phyloP scores from a whole-genome alignment of 2,797 vertebrate species.

The Phaenicophaeus curvirostris region DNA sequence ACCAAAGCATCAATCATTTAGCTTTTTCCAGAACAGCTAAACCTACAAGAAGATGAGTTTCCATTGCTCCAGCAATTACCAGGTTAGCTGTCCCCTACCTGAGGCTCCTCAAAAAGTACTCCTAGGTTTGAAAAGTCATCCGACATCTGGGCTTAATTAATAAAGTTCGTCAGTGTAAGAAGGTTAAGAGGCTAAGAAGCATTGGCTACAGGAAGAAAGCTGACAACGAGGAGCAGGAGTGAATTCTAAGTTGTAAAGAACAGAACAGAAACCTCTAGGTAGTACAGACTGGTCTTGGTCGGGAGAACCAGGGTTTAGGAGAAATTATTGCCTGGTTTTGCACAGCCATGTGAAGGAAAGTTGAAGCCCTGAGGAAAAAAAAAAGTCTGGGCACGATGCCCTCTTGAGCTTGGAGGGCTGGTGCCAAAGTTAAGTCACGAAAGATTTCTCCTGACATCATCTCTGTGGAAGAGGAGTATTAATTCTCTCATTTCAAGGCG shows the following conservation, averaged over 20 bases:
- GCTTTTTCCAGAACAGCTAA: background rate
- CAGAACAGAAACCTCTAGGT: background rate
- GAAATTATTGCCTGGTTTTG: slow-evolving; percentile 12
- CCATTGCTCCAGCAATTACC: background rate
- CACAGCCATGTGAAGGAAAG: slow-evolving; percentile 22
- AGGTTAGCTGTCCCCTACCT: background rate
- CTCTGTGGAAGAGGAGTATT: background rate
- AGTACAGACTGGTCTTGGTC: slow-evolving; percentile 14
- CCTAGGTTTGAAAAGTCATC: background rate
- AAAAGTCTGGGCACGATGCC: slow-evolving; percentile 25
- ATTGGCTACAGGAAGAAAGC: background rate
- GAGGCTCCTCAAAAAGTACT: background rate
- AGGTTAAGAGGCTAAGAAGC: background rate
- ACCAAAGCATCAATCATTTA: background rate
- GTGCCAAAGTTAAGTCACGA: slow-evolving; percentile 33
- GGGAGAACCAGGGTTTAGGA: slow-evolving; percentile 35
- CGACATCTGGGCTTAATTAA: background rate
- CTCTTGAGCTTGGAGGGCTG: slow-evolving; percentile 31
- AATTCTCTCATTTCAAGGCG: background rate
- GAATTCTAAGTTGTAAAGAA: background rate
- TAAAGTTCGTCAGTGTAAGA: background rate
- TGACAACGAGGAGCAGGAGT: background rate
- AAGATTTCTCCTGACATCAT: slow-evolving; percentile 25
- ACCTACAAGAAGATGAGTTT: rapidly evolving
- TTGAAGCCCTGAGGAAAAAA: slow-evolving; percentile 1